Evolutionary conservation across 2,113 vertebrate genomes (phyloP).

Genomic region (Tonatia bakeri): DNA sequence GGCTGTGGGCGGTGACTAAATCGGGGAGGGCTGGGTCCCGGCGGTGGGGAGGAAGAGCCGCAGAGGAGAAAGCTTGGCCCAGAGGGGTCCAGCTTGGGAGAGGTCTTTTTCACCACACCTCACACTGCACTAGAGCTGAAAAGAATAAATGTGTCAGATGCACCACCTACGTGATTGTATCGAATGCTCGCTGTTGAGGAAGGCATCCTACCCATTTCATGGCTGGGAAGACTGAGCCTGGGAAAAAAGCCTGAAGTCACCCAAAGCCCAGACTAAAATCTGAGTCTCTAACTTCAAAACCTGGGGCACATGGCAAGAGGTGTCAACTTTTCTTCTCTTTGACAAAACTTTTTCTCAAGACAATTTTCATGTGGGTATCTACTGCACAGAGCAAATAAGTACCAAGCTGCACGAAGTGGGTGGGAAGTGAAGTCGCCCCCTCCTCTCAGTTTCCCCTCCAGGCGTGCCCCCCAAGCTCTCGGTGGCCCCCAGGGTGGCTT

Average conservation of each 20-base stretch:
- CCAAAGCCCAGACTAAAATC: background rate
- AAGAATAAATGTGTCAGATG: background rate
- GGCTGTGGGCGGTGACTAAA: background rate
- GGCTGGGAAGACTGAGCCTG: background rate
- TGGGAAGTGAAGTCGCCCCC: background rate
- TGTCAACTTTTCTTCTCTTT: background rate
- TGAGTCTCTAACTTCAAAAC: background rate
- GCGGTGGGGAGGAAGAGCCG: background rate
- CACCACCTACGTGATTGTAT: rapidly evolving
- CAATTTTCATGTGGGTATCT: background rate
- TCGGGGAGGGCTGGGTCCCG: background rate
- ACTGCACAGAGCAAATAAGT: background rate
- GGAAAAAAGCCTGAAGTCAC: background rate
- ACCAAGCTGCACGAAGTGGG: background rate
- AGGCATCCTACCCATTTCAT: background rate
- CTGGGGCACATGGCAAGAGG: background rate
- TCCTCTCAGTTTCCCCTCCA: background rate
- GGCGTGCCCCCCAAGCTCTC: background rate
- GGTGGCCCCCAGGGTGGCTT: background rate
- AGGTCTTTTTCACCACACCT: background rate
- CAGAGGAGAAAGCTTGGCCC: background rate
- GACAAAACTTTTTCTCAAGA: background rate
- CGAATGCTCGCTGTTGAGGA: background rate
- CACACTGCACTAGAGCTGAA: background rate
- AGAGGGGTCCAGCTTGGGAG: background rate